Conservation (phyloP, 2,888 invertebrate genomes). For the Phortica magna region DNA sequence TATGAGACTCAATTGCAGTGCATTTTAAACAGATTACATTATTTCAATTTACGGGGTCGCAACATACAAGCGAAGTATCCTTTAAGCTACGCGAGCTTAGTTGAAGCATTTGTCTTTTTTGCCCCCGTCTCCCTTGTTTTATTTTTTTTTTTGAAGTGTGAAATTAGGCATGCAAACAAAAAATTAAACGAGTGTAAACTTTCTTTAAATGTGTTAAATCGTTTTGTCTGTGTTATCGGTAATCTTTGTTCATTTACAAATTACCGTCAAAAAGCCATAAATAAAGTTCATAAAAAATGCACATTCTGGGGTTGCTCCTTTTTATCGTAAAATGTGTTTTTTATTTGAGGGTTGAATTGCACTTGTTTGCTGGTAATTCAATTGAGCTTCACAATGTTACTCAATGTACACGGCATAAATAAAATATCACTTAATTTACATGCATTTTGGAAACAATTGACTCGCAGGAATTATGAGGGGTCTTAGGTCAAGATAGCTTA, state of each 20-base stretch:
- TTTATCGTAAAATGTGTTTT: neutral
- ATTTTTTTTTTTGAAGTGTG: neutral
- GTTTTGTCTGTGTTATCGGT: neutral
- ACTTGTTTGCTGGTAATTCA: constrained; percentile 45
- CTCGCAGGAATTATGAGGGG: neutral
- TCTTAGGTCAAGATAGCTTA: no score
- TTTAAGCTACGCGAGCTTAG: neutral
- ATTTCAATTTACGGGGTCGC: no score
- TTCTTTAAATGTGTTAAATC: neutral
- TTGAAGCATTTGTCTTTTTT: neutral
- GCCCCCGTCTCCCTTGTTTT: neutral
- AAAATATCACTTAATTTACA: constrained; percentile 55
- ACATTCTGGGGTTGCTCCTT: constrained; percentile 5
- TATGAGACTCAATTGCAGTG: neutral
- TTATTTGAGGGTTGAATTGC: constrained; percentile 28
- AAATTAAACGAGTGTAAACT: neutral
- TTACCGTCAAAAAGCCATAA: constrained; percentile 15
- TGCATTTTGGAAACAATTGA: constrained; percentile 27
- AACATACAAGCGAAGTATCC: neutral
- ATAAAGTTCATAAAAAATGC: neutral
- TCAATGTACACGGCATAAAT: constrained; percentile 42
- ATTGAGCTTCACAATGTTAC: constrained; percentile 1
- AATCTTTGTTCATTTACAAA: constrained; percentile 3
- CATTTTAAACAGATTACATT: neutral
- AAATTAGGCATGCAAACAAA: neutral